These are phyloP conservation scores for Volucella inflata DNA, from an alignment of 2,888 invertebrate genomes.

Conservation along the genomic window DNA sequence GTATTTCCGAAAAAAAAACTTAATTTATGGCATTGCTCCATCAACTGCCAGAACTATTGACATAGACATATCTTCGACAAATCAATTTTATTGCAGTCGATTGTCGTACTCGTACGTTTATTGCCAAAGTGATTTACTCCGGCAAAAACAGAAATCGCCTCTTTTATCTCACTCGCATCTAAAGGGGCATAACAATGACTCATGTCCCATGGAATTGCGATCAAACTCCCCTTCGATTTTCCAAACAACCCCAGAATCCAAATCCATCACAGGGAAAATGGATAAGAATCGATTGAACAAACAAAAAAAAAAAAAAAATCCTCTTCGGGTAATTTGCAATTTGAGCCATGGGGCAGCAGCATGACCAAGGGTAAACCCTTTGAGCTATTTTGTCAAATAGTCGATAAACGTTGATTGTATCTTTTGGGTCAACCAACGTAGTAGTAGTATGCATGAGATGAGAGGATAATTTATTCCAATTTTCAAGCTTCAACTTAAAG, in stretches of 20 bases:
- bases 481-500: too few relatives aligned
- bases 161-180: constrained; percentile 24
- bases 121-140: constrained; percentile 30
- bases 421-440: background rate
- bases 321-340: too few relatives aligned
- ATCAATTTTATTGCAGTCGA: constrained; percentile 44
- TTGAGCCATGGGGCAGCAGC: background rate
- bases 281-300: too few relatives aligned
- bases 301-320: too few relatives aligned
- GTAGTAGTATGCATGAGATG: background rate
- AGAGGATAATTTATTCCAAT: constrained; percentile 22
- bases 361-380: background rate
- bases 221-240: constrained; percentile 7
- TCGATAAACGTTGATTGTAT: background rate
- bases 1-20: background rate
- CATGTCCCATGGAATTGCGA: background rate
- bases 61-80: constrained; percentile 25
- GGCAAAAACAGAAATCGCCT: constrained; percentile 15
- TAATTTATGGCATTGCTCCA: constrained; percentile 12
- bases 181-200: constrained; percentile 26
- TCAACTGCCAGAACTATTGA: constrained; percentile 37
- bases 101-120: constrained; percentile 31
- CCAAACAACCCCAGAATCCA: background rate
- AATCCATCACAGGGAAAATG: too few relatives aligned
- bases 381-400: too few relatives aligned